Conservation (phyloP, 1,140 invertebrate genomes). For the Meteorus sp. region DNA sequence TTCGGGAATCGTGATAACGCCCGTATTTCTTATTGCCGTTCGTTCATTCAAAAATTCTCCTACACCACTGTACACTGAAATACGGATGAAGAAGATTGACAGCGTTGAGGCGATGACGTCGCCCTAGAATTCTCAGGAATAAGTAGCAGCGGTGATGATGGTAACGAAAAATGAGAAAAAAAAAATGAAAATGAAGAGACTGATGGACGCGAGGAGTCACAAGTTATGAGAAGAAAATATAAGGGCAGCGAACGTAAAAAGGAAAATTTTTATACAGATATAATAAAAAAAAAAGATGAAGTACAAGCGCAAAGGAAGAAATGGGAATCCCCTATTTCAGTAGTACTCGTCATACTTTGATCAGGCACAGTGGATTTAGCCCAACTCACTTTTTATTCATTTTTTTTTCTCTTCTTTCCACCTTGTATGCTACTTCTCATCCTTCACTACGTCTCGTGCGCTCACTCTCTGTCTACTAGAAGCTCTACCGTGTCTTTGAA, state of each 20-base stretch:
- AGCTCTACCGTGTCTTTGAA: conserved; percentile 34
- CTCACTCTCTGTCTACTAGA: too few relatives aligned
- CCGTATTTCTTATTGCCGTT: conserved; percentile 15
- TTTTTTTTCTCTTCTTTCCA: neutral
- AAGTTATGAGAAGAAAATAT: neutral
- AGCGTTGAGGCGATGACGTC: too few relatives aligned
- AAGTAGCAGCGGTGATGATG: too few relatives aligned
- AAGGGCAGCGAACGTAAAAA: too few relatives aligned
- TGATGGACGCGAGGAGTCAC: neutral
- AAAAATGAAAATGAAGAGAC: conserved; percentile 3
- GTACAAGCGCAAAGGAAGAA: conserved; percentile 20
- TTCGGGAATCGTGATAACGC: conserved; percentile 22
- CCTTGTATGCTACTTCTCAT: neutral
- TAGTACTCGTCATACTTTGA: conserved; percentile 45
- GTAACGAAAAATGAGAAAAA: neutral
- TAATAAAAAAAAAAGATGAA: neutral
- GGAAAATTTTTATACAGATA: neutral
- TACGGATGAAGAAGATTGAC: conserved; percentile 3
- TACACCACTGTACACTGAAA: conserved; percentile 5
- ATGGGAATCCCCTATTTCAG: conserved; percentile 34
- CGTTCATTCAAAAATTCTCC: conserved; percentile 17
- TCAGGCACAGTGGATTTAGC: conserved; percentile 46
- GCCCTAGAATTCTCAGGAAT: too few relatives aligned
- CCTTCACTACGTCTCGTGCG: too few relatives aligned
- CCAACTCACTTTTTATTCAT: conserved; percentile 23